phyloP scores from a whole-genome alignment of 1,140 invertebrate genomes.

The Nylanderia fulva region DNA sequence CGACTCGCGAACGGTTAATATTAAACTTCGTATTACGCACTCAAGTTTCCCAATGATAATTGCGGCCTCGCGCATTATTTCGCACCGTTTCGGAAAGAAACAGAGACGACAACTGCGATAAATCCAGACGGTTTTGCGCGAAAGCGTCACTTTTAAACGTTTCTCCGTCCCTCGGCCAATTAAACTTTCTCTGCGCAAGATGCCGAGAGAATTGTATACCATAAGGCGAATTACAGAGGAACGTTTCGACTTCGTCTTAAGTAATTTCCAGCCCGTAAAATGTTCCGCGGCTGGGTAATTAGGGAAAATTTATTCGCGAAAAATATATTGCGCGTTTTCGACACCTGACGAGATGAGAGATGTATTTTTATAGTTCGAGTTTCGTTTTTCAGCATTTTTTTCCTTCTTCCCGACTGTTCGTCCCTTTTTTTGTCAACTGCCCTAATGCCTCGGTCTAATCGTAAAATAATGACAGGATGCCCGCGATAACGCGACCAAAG shows the following conservation, averaged over 20 bases:
- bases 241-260: neutral
- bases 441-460: conserved; percentile 75
- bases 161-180: conserved; percentile 10
- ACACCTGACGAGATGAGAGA: neutral
- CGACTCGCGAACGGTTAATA: neutral
- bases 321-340: neutral
- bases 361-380: no score
- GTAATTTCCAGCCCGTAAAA: neutral
- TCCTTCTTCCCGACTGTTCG: neutral
- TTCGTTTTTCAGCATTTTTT: neutral
- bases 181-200: conserved; percentile 28
- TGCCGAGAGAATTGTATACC: neutral
- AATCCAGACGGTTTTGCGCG: conserved; percentile 6
- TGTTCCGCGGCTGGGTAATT: neutral
- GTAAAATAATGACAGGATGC: conserved; percentile 80
- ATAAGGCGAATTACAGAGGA: neutral
- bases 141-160: conserved; percentile 24
- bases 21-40: conserved; percentile 3
- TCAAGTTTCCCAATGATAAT: neutral
- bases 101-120: neutral
- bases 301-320: neutral
- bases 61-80: neutral
- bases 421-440: conserved; percentile 57
- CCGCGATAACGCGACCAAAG: conserved; percentile 54
- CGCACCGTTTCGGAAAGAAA: neutral